Base-by-base conservation (phyloP, 2,888 invertebrate genomes). In the Dichetophora obliterata region DNA sequence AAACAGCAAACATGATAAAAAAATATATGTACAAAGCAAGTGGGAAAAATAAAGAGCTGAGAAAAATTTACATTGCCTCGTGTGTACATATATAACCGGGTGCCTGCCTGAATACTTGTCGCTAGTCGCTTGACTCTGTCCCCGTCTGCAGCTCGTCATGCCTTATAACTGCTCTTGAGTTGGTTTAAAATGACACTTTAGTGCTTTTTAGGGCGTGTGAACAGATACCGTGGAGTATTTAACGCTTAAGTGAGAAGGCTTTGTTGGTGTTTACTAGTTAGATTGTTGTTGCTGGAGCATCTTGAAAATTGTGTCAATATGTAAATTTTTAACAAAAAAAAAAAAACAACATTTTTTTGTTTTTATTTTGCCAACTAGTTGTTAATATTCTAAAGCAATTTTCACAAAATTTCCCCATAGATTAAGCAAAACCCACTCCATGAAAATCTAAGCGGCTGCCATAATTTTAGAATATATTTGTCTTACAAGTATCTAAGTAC, bases 141-240 rank as follows among this genome's bases (percentile, higher is more conserved):
- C 57, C 22, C 59, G 31, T 22, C 50, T 27, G 34, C 48, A n/a
- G 34, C 22, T 37, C 57, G 48, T 43, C 27, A 50, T 73, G 68
- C 74, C 34, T 80, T 78, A 80, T 80, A 81, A 80, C 83, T 83
- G 82, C 86, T 85, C 86, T 86, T 84, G 83, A 86, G 86, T 83
- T 74, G 82, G 65, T 85, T 87, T 85, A 84, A 85, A 87, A 86
- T 85, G 85, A 83, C 87, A 85, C 86, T 87, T 87, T 82, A 87
- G 83, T 85, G 85, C 83, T 84, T 83, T 84, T 83, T 82, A 83
- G 83, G 84, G 84, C 84, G 85, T 84, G 83, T 82, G 80, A 84
- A 81, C 24, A 74, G 52, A 65, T 66, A 66, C 74, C 74, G 61
- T 74, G 37, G 37, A 74, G 74, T 65, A 34, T 37, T 74, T 74